Evolutionary conservation across 2,888 invertebrate genomes (phyloP).

Genomic region (Drosophila buzzatii): DNA sequence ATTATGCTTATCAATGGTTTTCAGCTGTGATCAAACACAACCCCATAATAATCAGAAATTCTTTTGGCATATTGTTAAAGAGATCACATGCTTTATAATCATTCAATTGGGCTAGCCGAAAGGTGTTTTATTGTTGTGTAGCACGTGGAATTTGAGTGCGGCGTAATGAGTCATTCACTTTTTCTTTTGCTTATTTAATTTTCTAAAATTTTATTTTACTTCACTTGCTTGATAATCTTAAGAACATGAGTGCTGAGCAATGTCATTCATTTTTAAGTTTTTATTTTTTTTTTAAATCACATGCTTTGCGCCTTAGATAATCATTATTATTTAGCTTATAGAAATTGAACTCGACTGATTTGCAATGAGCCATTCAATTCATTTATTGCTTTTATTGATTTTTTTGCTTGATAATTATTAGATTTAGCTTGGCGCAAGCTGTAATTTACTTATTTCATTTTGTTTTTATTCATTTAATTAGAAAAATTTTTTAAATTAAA

Average conservation of each 20-base stretch:
- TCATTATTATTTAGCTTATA: too few species aligned
- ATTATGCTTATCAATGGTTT: background rate
- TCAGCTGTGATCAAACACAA: background rate
- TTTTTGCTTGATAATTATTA: background rate
- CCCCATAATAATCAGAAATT: background rate
- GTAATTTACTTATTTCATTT: background rate
- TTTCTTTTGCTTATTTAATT: background rate
- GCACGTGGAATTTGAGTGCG: background rate
- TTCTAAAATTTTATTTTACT: background rate
- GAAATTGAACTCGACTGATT: too few species aligned
- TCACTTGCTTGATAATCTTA: too few species aligned
- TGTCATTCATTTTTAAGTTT: background rate
- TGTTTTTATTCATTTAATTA: background rate
- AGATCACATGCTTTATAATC: background rate
- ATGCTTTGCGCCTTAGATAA: background rate
- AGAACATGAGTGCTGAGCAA: background rate
- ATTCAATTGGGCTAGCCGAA: background rate
- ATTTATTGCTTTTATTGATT: background rate
- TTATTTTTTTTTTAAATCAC: background rate
- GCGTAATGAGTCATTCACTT: background rate
- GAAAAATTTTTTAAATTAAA: background rate
- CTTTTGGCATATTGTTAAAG: background rate
- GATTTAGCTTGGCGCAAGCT: too few species aligned
- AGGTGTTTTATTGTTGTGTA: background rate
- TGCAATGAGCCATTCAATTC: background rate